A percentile compares a stretch with the other conserved stretches of the same genome.
phyloP scores from a whole-genome alignment of 1,140 invertebrate species.

The Neodiprion pinetum region DNA sequence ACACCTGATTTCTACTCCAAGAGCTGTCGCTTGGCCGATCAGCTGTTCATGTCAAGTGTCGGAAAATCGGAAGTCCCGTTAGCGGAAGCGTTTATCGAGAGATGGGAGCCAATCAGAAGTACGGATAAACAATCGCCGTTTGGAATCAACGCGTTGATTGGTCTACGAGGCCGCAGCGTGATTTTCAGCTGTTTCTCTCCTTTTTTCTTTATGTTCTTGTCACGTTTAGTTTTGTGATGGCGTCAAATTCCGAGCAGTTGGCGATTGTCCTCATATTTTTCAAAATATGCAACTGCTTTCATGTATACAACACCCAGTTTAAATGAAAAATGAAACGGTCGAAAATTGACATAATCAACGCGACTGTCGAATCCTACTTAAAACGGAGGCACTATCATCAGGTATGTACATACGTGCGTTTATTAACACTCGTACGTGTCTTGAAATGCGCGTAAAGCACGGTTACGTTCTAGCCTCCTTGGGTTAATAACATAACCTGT shows the following conservation, averaged over 20 bases:
- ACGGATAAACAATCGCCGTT: too few species aligned
- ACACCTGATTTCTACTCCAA: too few species aligned
- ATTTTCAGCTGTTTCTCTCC: too few species aligned
- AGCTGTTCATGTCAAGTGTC: too few species aligned
- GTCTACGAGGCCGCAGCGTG: too few species aligned
- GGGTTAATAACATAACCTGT: constrained; percentile 37
- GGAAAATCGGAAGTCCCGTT: too few species aligned
- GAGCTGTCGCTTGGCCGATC: too few species aligned
- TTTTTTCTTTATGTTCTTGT: too few species aligned
- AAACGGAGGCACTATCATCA: constrained; percentile 58
- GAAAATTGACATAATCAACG: constrained; percentile 56
- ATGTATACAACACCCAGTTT: constrained; percentile 20
- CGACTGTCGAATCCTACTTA: constrained; percentile 59
- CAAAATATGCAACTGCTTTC: constrained; percentile 24
- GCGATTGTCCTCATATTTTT: constrained; percentile 22
- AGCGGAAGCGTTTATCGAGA: too few species aligned
- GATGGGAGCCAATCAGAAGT: too few species aligned
- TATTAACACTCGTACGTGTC: not conserved
- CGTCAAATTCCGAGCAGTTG: constrained; percentile 27
- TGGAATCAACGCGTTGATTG: too few species aligned
- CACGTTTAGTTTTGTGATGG: constrained; percentile 26
- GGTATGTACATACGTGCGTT: constrained; percentile 36
- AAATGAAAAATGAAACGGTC: constrained; percentile 60
- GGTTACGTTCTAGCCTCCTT: not conserved
- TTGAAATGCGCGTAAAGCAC: too few species aligned